Base-by-base conservation (phyloP, 1,140 invertebrate species). In the Ips typographus region DNA sequence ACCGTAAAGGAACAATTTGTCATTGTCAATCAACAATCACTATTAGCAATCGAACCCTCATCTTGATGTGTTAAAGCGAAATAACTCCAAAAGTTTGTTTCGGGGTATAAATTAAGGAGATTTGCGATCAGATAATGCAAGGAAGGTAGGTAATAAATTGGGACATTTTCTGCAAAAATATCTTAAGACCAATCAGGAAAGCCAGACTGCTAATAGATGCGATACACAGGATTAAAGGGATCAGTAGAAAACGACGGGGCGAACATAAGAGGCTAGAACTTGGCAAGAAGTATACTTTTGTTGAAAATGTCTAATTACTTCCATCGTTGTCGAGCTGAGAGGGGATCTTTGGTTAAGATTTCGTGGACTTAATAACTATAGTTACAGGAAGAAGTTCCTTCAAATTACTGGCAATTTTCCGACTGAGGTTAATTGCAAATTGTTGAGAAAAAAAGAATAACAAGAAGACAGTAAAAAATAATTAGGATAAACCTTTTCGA, bases 261-360 rank as follows among this genome's bases (percentile, higher is more conserved):
- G 53, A 57, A 47, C 64, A 66, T 61, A 66, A 65, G 69, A 65
- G 57, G 64, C 69, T 5, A 49, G 55, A 68, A 68, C 41, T 70
- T 70, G 40, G 4, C 68, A 59, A 70, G 61, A 66, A 71, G 63
- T 64, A 61, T 58, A 51, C 69, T 71, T 66, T 71, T 71, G 63
- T 66, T 53, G 69, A 71, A 71, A 71, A 71, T 66, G 69, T 65
- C 69, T 71, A 71, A 71, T 71, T 71, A 63, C 69, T 52, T 71
- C 68, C 61, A 65, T 42, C 68, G 59, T 65, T 55, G 56, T 70
- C 68, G 56, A 51, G 61, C 68, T 65, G 43, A 70, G 68, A 65
- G 59, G 4, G 43, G 63, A 49, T 60, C 63, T 65, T 66, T 71
- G 60, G 44, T 71, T 71, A 61, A 65, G 69, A 71, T 66, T 65